These are phyloP conservation scores for Euphydryas editha DNA, from an alignment of 2,888 invertebrate genomes.

Conservation along the genomic window DNA sequence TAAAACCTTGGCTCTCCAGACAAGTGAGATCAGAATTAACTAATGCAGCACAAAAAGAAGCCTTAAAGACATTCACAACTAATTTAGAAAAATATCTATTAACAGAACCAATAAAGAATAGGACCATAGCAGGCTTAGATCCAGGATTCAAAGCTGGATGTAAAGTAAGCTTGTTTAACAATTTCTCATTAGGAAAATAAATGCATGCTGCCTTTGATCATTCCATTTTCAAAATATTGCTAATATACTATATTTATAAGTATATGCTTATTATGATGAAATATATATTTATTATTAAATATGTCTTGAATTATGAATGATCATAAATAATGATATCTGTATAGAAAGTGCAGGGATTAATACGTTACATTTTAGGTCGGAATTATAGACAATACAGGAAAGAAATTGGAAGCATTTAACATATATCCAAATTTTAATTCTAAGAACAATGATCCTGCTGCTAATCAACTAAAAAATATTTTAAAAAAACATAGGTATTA, in stretches of 20 bases:
- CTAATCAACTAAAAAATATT: conserved; percentile 76
- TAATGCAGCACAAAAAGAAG: conserved; percentile 89
- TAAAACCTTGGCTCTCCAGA: conserved; percentile 86
- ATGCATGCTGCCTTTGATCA: no score
- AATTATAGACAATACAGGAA: conserved; percentile 88
- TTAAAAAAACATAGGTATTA: conserved; percentile 82
- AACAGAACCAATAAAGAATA: conserved; percentile 91
- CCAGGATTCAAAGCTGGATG: conserved; percentile 96
- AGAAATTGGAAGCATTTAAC: conserved; percentile 86
- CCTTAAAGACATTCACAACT: conserved; percentile 92
- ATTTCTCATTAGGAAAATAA: no score
- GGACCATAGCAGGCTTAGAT: conserved; percentile 92
- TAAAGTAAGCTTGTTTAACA: conserved; percentile 81
- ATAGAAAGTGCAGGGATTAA: not conserved
- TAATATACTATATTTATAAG: no score
- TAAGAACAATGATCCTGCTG: conserved; percentile 66
- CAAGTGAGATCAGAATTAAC: conserved; percentile 90
- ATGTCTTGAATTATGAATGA: not conserved
- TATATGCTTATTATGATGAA: no score
- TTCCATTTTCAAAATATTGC: no score
- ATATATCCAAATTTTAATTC: conserved; percentile 85
- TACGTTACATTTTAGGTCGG: conserved; percentile 74
- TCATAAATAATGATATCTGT: not conserved
- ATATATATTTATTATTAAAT: not conserved
- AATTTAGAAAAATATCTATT: conserved; percentile 93